Conservation (phyloP, 1,140 invertebrate species). For the Drosophila erecta region DNA sequence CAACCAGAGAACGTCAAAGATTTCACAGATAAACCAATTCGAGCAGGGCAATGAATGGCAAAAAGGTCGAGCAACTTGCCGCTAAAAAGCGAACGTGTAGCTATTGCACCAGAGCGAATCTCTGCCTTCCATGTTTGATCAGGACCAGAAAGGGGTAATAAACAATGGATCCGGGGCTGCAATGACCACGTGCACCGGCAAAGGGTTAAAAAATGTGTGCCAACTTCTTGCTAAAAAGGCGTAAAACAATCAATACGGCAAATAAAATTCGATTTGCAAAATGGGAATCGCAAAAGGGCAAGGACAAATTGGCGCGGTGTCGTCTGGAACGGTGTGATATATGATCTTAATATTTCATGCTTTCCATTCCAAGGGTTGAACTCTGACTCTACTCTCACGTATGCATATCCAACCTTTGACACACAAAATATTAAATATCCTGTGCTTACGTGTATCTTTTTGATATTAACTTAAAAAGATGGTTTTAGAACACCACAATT, state of each 20-base stretch:
- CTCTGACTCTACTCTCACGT: neutral
- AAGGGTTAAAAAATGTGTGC: conserved; percentile 70
- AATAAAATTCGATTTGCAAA: conserved; percentile 79
- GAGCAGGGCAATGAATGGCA: conserved; percentile 84
- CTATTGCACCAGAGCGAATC: conserved; percentile 79
- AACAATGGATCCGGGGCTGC: conserved; percentile 10
- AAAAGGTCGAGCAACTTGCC: conserved; percentile 74
- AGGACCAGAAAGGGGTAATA: conserved; percentile 53
- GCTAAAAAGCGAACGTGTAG: conserved; percentile 58
- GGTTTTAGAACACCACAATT: no score
- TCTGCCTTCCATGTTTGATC: conserved; percentile 29
- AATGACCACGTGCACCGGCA: conserved; percentile 49
- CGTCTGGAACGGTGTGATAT: conserved; percentile 45
- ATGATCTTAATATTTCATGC: conserved; percentile 37
- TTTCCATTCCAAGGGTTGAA: conserved; percentile 10
- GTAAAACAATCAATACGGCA: conserved; percentile 77
- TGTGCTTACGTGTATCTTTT: no score
- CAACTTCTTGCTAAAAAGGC: conserved; percentile 73
- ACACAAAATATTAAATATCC: neutral
- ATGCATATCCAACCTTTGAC: conserved; percentile 10
- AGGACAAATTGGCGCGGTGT: conserved; percentile 61
- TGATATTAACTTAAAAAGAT: neutral
- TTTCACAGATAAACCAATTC: conserved; percentile 85
- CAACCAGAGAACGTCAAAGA: conserved; percentile 63
- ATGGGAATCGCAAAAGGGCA: conserved; percentile 44